Conservation (phyloP, 64 coral and sea anemone genomes). For the Stichodactyla mertensii region DNA sequence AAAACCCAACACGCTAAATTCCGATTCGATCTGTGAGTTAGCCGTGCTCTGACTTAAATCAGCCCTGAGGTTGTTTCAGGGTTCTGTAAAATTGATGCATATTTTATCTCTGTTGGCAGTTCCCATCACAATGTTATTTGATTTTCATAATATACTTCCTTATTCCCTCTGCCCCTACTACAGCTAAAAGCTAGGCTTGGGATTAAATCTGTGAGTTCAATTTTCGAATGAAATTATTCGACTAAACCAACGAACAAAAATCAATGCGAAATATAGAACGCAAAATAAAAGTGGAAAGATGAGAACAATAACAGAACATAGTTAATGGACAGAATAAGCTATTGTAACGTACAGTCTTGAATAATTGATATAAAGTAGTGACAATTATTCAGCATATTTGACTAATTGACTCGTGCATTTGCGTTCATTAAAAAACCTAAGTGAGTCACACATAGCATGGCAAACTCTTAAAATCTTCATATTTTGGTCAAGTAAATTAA, state of each 20-base stretch:
- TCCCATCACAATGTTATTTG: too few relatives aligned
- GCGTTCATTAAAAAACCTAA: neutral
- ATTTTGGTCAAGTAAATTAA: neutral
- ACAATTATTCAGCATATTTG: neutral
- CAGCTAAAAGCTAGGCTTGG: too few relatives aligned
- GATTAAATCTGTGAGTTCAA: too few relatives aligned
- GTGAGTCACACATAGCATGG: neutral
- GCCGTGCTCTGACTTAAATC: too few relatives aligned
- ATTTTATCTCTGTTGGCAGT: too few relatives aligned
- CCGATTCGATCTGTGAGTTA: too few relatives aligned
- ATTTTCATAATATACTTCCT: too few relatives aligned
- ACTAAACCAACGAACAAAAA: neutral
- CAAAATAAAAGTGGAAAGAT: neutral
- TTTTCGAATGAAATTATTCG: neutral
- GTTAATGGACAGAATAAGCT: neutral
- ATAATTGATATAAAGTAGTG: neutral
- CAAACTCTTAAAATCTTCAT: too few relatives aligned
- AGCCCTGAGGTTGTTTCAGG: too few relatives aligned
- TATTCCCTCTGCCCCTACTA: too few relatives aligned
- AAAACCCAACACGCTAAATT: too few relatives aligned
- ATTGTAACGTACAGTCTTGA: neutral
- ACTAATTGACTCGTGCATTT: neutral
- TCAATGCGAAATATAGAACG: neutral
- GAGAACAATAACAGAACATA: neutral
- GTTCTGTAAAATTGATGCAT: too few relatives aligned